Percentiles rank a stretch among this genome's conserved stretches.
phyloP scores from a whole-genome alignment of 2,888 invertebrate genomes.

The Plagiodera versicolora region DNA sequence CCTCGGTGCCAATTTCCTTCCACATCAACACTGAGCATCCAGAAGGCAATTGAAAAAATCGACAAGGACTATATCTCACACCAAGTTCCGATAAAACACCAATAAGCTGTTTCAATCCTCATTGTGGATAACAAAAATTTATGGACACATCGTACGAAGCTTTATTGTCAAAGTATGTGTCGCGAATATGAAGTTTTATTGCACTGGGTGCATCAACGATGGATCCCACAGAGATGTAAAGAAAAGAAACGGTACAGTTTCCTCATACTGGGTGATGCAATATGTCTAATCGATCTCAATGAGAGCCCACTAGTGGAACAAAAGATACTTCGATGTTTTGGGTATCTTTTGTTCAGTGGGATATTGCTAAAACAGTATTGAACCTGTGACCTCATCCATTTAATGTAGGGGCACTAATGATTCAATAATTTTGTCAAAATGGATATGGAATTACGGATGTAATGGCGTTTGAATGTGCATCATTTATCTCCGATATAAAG shows the following conservation, averaged over 20 bases:
- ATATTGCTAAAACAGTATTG: neutral
- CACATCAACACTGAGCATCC: too few species aligned
- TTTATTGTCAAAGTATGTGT: neutral
- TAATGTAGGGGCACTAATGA: neutral
- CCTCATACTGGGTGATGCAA: too few species aligned
- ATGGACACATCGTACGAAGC: neutral
- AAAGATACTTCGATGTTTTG: neutral
- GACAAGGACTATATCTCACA: too few species aligned
- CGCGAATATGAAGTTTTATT: neutral
- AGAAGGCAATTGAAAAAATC: too few species aligned
- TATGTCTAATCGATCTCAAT: neutral
- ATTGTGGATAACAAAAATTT: neutral
- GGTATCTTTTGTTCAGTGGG: too few species aligned
- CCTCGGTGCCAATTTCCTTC: too few species aligned
- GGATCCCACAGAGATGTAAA: neutral
- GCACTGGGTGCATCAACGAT: neutral
- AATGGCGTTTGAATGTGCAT: neutral
- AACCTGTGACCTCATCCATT: neutral
- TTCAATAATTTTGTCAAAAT: neutral
- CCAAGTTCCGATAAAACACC: too few species aligned
- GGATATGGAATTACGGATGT: neutral
- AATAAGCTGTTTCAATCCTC: too few species aligned
- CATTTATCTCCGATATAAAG: neutral
- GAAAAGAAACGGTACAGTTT: neutral
- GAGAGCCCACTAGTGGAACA: neutral